Evolutionary conservation across 2,113 vertebrate species (phyloP).

Genomic region (Ariopsis seemanni): DNA sequence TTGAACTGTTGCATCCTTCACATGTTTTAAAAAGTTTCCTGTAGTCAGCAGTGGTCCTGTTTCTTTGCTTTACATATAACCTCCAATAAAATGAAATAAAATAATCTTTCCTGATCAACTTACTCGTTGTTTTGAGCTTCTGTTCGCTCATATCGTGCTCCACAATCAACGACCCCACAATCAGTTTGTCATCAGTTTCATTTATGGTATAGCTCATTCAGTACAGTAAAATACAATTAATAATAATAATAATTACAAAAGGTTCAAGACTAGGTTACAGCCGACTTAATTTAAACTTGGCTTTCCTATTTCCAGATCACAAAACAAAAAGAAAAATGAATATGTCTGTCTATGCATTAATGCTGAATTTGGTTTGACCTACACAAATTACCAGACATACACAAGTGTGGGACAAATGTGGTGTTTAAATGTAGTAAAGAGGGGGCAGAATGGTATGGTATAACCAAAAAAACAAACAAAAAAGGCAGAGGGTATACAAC

Average conservation of each 20-base stretch:
- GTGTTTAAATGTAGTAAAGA: slow-evolving; percentile 40
- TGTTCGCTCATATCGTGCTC: neutral
- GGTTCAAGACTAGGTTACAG: slow-evolving; percentile 55
- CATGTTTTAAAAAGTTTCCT: slow-evolving; percentile 47
- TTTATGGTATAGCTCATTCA: slow-evolving; percentile 52
- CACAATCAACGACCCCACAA: slow-evolving; percentile 20
- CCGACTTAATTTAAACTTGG: slow-evolving; percentile 48
- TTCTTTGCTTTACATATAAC: slow-evolving; percentile 55
- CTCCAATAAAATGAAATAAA: slow-evolving; percentile 63
- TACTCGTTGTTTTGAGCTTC: neutral
- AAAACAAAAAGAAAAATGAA: slow-evolving; percentile 14
- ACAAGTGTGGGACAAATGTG: slow-evolving; percentile 27
- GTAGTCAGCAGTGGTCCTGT: slow-evolving; percentile 26
- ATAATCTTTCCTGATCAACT: slow-evolving; percentile 61
- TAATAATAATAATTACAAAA: slow-evolving; percentile 52
- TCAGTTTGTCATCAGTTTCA: slow-evolving; percentile 12
- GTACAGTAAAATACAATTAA: slow-evolving; percentile 64
- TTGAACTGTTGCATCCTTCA: slow-evolving; percentile 33
- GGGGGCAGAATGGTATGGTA: slow-evolving; percentile 40
- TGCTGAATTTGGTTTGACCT: slow-evolving; percentile 47
- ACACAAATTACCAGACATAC: slow-evolving; percentile 49
- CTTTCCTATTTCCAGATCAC: slow-evolving; percentile 54
- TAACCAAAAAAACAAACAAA: neutral
- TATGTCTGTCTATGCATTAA: slow-evolving; percentile 36
- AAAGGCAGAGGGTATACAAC: slow-evolving; percentile 35